phyloP scores from a whole-genome alignment of 2,797 vertebrate genomes.

The Lepus oiostolus region DNA sequence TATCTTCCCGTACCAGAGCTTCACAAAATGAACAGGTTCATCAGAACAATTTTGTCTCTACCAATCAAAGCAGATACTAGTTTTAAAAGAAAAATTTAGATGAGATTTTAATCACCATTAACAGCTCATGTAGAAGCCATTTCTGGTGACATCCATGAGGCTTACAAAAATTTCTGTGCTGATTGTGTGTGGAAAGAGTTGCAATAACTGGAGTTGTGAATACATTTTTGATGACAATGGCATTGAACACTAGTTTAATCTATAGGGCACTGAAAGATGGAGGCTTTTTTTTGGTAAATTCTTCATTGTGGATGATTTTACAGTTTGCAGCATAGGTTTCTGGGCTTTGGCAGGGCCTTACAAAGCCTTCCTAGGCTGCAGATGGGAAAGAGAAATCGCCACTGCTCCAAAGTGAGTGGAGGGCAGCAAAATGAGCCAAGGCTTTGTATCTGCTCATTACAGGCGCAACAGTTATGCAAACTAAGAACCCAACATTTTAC shows the following conservation, averaged over 20 bases:
- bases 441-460: constrained; percentile 76
- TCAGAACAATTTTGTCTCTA: not conserved
- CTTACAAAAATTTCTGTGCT: not conserved
- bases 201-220: not conserved
- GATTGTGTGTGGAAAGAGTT: not conserved
- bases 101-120: not conserved
- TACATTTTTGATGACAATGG: not conserved
- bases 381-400: constrained; percentile 34
- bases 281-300: not conserved
- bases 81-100: constrained; percentile 19
- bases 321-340: not conserved
- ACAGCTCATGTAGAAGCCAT: not conserved
- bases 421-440: constrained; percentile 78
- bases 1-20: not conserved
- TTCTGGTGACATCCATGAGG: not conserved
- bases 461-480: constrained; percentile 80
- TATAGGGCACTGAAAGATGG: not conserved
- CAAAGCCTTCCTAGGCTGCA: not conserved
- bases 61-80: not conserved
- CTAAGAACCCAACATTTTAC: constrained; percentile 75
- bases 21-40: not conserved
- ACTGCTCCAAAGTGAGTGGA: constrained; percentile 48
- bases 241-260: not conserved
- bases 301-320: not conserved
- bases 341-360: not conserved